Evolutionary conservation across 2,888 invertebrate genomes (phyloP).

Genomic region (Archips crataeganus): DNA sequence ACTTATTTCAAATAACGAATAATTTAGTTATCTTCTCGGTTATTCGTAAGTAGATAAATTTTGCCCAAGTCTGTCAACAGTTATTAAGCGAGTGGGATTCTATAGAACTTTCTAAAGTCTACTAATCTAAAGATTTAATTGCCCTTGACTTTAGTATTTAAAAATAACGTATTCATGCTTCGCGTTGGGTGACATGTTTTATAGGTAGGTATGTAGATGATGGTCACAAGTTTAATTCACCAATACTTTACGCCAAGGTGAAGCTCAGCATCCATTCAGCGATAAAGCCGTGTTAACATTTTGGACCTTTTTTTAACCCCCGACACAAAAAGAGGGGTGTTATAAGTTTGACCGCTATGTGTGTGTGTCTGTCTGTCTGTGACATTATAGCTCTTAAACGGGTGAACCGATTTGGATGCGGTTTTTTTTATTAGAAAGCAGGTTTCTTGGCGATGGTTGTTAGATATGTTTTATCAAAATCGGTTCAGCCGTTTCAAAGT

Average conservation of each 20-base stretch:
- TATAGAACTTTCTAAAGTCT: background rate
- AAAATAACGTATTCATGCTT: background rate
- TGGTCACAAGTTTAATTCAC: background rate
- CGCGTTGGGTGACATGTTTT: background rate
- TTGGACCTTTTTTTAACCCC: background rate
- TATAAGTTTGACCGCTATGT: no score
- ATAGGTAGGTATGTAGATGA: background rate
- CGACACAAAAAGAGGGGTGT: no score
- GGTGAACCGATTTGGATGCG: no score
- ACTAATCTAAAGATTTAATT: background rate
- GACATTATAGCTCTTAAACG: no score
- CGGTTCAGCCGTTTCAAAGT: no score
- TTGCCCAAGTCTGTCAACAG: background rate
- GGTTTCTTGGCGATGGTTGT: no score
- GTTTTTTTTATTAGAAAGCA: no score
- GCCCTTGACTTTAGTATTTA: background rate
- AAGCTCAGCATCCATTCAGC: background rate
- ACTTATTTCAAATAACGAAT: no score
- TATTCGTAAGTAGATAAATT: no score
- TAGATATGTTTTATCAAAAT: no score
- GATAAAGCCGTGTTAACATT: background rate
- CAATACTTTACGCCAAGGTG: slow-evolving; percentile 3
- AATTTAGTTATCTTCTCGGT: no score
- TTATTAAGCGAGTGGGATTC: background rate
- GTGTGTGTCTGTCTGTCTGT: no score